Conservation (phyloP, 2,888 invertebrate genomes). For the Phlogophora meticulosa region DNA sequence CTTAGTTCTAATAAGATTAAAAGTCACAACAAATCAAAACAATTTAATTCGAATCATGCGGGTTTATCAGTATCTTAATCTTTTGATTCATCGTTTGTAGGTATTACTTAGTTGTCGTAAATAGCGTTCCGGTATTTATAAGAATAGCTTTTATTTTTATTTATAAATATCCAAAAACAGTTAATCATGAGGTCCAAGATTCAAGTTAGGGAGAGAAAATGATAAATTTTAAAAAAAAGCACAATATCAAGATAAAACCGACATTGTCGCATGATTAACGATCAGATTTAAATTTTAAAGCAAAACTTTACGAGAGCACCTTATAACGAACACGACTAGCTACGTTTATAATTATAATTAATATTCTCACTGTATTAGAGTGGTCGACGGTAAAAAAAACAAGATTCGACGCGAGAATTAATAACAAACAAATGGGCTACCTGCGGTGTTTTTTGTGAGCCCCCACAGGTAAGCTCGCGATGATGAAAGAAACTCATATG, state of each 20-base stretch:
- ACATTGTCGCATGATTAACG: constrained; percentile 90
- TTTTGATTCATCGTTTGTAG: constrained; percentile 38
- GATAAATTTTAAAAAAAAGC: constrained; percentile 77
- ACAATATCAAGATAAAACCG: constrained; percentile 86
- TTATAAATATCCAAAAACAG: constrained; percentile 60
- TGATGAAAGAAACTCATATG: constrained; percentile 89
- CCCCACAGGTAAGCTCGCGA: constrained; percentile 87
- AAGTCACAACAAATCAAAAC: constrained; percentile 15
- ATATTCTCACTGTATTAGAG: constrained; percentile 91
- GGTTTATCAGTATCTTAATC: constrained; percentile 44
- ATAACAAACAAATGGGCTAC: constrained; percentile 92
- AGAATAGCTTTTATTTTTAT: constrained; percentile 46
- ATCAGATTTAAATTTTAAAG: constrained; percentile 89
- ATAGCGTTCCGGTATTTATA: constrained; percentile 37
- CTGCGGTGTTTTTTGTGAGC: constrained; percentile 90
- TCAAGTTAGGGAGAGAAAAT: constrained; percentile 70
- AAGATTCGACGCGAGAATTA: constrained; percentile 90
- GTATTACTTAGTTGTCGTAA: constrained; percentile 28
- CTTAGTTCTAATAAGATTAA: constrained; percentile 42
- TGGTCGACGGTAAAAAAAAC: constrained; percentile 87
- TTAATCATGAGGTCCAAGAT: constrained; percentile 71
- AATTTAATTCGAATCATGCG: constrained; percentile 18
- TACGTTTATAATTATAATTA: constrained; percentile 91
- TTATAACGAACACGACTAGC: constrained; percentile 86
- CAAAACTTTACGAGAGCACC: constrained; percentile 84